Conservation (phyloP, 2,888 invertebrate genomes). For the Amphipyra berbera region DNA sequence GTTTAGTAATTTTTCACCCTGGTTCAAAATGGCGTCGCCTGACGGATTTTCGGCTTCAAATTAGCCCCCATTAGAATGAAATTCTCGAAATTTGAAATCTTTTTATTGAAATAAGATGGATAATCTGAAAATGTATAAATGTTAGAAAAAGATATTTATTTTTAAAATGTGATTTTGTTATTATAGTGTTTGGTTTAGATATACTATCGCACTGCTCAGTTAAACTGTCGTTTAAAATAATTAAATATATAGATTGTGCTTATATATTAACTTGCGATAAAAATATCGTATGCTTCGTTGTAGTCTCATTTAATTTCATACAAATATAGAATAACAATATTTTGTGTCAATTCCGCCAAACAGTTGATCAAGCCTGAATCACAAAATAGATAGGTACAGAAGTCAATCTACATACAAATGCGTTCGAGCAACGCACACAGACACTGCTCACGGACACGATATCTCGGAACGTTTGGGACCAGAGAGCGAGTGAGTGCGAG, state of each 20-base stretch:
- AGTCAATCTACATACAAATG: too few relatives aligned
- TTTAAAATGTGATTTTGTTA: slow-evolving; percentile 21
- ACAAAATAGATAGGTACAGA: too few relatives aligned
- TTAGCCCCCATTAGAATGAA: slow-evolving; percentile 1
- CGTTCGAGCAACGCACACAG: too few relatives aligned
- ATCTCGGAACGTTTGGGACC: too few relatives aligned
- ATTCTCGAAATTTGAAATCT: slow-evolving; percentile 4
- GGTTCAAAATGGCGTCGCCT: too few relatives aligned
- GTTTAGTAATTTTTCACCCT: too few relatives aligned
- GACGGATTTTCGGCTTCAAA: too few relatives aligned
- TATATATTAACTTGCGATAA: slow-evolving; percentile 29
- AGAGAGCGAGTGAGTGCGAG: too few relatives aligned
- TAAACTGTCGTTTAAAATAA: slow-evolving; percentile 13
- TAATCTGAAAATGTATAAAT: slow-evolving; percentile 15
- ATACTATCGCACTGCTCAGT: slow-evolving; percentile 32
- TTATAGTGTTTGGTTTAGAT: slow-evolving; percentile 24
- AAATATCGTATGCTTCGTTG: slow-evolving; percentile 1
- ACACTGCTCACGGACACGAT: too few relatives aligned
- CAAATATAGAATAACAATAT: too few relatives aligned
- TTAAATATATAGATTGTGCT: slow-evolving; percentile 4
- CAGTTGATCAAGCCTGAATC: too few relatives aligned
- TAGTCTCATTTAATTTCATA: not conserved
- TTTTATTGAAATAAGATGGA: slow-evolving; percentile 13
- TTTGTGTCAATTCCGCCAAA: too few relatives aligned
- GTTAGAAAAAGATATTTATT: slow-evolving; percentile 38